Conservation (phyloP, 1,140 invertebrate genomes). For the Oscheius sp. region DNA sequence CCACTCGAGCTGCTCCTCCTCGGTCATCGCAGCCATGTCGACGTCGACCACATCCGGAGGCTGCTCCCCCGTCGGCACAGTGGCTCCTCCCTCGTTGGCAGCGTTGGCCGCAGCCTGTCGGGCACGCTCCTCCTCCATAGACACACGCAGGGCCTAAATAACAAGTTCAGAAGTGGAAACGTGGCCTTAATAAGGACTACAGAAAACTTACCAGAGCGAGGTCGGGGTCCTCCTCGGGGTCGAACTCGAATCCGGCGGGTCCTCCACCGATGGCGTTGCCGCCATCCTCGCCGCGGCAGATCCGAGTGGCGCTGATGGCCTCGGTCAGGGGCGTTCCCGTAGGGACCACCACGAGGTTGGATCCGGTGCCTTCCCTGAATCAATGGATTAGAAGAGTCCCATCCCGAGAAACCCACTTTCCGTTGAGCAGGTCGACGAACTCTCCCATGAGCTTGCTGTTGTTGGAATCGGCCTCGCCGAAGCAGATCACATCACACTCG, state of each 20-base stretch:
- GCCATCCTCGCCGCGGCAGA: slow-evolving; percentile 63
- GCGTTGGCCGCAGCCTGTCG: slow-evolving; percentile 65
- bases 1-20: slow-evolving; percentile 55
- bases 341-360: slow-evolving; percentile 88
- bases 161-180: not conserved
- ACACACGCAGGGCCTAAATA: slow-evolving; percentile 70
- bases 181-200: no score
- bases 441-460: slow-evolving; percentile 77
- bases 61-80: slow-evolving; percentile 6
- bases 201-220: slow-evolving; percentile 61
- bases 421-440: slow-evolving; percentile 93
- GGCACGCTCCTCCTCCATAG: slow-evolving; percentile 93
- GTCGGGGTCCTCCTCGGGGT: slow-evolving; percentile 80
- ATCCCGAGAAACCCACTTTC: slow-evolving; percentile 73
- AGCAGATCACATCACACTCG: slow-evolving; percentile 93
- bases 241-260: slow-evolving; percentile 91
- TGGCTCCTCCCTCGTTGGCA: slow-evolving; percentile 17
- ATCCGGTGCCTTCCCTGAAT: slow-evolving; percentile 54
- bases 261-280: slow-evolving; percentile 65
- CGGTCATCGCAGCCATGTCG: slow-evolving; percentile 50
- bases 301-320: slow-evolving; percentile 87
- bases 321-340: slow-evolving; percentile 89
- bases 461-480: slow-evolving; percentile 80
- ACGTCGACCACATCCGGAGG: slow-evolving; percentile 32
- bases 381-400: slow-evolving; percentile 10